A percentile compares a stretch with the other conserved stretches of the same genome.
phyloP scores from a whole-genome alignment of 2,113 vertebrate species.

The Electrona antarctica region DNA sequence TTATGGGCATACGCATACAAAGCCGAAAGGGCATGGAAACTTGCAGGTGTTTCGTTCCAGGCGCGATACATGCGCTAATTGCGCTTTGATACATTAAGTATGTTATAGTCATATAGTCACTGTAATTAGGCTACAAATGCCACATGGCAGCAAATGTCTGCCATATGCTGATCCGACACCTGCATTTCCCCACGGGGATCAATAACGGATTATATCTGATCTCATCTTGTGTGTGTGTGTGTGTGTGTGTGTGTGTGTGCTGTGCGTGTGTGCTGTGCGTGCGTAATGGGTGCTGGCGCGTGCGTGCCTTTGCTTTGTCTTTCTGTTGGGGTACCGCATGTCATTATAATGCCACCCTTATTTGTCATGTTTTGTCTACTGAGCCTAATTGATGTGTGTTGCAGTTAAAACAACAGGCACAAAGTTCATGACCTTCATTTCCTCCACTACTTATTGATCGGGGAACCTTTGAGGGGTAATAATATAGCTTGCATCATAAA shows the following conservation, averaged over 20 bases:
- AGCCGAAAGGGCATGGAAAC: too few species aligned
- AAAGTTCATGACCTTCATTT: conserved; percentile 10
- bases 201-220: too few species aligned
- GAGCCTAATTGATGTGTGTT: not conserved
- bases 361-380: not conserved
- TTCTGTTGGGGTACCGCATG: not conserved
- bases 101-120: too few species aligned
- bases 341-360: not conserved
- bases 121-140: too few species aligned
- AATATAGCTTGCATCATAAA: not conserved
- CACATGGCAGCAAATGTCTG: too few species aligned
- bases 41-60: too few species aligned
- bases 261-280: conserved; percentile 5
- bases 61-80: too few species aligned
- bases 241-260: not conserved
- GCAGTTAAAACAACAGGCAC: not conserved
- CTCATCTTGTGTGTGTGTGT: not conserved
- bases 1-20: too few species aligned
- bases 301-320: too few species aligned
- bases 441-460: conserved; percentile 2
- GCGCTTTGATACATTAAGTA: too few species aligned
- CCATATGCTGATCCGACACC: too few species aligned
- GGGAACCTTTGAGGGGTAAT: not conserved
- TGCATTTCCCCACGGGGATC: too few species aligned
- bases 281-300: not conserved